Evolutionary conservation across 2,888 invertebrate species (phyloP).

Genomic region (Netelia fuscicornis): DNA sequence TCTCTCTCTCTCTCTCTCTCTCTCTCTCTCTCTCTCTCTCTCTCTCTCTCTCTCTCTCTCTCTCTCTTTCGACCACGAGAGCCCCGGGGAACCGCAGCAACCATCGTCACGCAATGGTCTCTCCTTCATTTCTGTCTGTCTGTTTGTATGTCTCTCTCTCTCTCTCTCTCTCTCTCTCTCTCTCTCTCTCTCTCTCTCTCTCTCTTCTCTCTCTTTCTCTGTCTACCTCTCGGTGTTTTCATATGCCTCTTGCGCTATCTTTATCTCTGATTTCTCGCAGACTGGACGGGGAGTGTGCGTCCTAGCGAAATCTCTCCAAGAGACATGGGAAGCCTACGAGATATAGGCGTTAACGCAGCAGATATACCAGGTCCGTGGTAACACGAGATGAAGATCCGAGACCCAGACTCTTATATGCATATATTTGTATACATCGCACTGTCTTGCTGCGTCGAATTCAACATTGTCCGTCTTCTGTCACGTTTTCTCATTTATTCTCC

Average conservation of each 20-base stretch:
- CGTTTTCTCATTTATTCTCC: background rate
- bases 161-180: background rate
- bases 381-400: conserved; percentile 61
- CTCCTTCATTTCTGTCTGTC: conserved; percentile 7
- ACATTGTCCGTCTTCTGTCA: background rate
- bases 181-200: no score
- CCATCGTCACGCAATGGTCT: conserved; percentile 27
- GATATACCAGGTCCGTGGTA: conserved; percentile 53
- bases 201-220: background rate
- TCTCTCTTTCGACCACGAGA: conserved; percentile 8
- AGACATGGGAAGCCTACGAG: conserved; percentile 40
- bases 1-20: background rate
- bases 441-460: background rate
- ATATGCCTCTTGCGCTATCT: background rate
- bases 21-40: no score
- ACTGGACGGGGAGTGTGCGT: conserved; percentile 35
- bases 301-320: conserved; percentile 54
- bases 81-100: conserved; percentile 41
- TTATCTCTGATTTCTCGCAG: conserved; percentile 57
- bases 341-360: conserved; percentile 35
- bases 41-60: background rate
- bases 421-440: background rate
- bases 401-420: conserved; percentile 6
- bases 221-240: background rate
- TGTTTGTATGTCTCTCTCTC: no score